These are phyloP conservation scores for Dipodomys spectabilis DNA, from an alignment of 2,113 vertebrate genomes.

Conservation along the genomic window DNA sequence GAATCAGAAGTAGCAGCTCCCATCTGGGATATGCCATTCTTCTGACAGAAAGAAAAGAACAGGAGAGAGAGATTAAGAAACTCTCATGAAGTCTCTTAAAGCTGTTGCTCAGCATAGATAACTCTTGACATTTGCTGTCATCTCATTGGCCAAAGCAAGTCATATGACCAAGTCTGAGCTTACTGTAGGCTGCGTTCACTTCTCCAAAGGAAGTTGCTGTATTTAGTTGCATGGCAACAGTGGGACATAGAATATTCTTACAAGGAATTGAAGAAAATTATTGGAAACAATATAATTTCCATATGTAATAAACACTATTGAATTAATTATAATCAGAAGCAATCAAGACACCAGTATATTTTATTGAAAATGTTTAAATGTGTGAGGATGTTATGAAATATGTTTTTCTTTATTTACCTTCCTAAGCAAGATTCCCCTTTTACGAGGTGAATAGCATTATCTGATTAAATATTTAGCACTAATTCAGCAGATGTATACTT, in stretches of 20 bases:
- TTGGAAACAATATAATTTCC: neutral
- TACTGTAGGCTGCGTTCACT: neutral
- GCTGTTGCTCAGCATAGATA: neutral
- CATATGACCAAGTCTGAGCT: neutral
- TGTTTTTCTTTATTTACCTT: conserved; percentile 50
- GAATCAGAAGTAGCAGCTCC: neutral
- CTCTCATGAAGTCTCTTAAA: neutral
- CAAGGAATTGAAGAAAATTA: neutral
- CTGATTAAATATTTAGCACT: neutral
- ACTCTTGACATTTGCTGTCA: neutral
- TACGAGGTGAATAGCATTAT: neutral
- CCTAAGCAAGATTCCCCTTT: neutral
- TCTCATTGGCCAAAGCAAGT: conserved; percentile 34
- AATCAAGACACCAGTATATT: conserved; percentile 21
- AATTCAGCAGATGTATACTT: neutral
- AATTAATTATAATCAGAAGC: conserved; percentile 60
- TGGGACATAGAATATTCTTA: neutral
- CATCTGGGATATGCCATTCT: neutral
- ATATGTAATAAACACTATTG: conserved; percentile 24
- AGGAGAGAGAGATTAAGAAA: neutral
- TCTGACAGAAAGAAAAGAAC: neutral
- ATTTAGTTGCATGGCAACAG: neutral
- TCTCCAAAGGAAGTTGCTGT: neutral
- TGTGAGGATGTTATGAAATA: conserved; percentile 6
- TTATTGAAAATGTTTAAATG: neutral